Evolutionary conservation across 2,113 vertebrate genomes (phyloP).

Genomic region (Actenoides lindsayi): DNA sequence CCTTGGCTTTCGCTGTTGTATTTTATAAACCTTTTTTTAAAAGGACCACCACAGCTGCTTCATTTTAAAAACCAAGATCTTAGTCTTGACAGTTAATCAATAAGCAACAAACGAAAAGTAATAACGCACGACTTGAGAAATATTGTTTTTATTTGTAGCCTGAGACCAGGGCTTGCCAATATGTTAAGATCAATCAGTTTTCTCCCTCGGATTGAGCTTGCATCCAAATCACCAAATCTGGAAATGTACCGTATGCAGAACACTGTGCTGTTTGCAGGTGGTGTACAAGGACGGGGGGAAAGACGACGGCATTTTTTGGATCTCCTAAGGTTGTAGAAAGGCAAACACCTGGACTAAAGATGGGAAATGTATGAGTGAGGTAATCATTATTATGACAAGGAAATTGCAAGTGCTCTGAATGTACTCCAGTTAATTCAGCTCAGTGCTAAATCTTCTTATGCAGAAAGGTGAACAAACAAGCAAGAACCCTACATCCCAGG

Average conservation of each 20-base stretch:
- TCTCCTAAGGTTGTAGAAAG: not conserved
- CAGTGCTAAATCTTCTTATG: not conserved
- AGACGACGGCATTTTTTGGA: not conserved
- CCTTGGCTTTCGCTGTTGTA: not conserved
- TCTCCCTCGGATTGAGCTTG: not conserved
- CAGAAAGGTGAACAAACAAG: not conserved
- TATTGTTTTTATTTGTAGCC: slow-evolving; percentile 65
- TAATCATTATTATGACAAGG: not conserved
- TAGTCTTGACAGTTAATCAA: slow-evolving; percentile 74
- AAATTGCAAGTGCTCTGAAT: not conserved
- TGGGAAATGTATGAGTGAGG: fast-evolving
- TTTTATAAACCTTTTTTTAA: slow-evolving; percentile 8
- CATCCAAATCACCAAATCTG: slow-evolving; percentile 43
- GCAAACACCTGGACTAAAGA: not conserved
- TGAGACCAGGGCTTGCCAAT: slow-evolving; percentile 49
- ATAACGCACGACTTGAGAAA: slow-evolving; percentile 71
- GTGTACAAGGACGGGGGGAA: not conserved
- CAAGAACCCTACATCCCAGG: not conserved
- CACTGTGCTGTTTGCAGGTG: not conserved
- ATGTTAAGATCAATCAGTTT: slow-evolving; percentile 65
- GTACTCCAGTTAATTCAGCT: not conserved
- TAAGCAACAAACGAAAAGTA: slow-evolving; percentile 75
- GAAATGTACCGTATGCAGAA: slow-evolving; percentile 14
- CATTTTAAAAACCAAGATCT: slow-evolving; percentile 62
- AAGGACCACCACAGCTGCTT: slow-evolving; percentile 32